phyloP scores from a whole-genome alignment of 2,797 vertebrate species.

The Sibirionetta formosa region DNA sequence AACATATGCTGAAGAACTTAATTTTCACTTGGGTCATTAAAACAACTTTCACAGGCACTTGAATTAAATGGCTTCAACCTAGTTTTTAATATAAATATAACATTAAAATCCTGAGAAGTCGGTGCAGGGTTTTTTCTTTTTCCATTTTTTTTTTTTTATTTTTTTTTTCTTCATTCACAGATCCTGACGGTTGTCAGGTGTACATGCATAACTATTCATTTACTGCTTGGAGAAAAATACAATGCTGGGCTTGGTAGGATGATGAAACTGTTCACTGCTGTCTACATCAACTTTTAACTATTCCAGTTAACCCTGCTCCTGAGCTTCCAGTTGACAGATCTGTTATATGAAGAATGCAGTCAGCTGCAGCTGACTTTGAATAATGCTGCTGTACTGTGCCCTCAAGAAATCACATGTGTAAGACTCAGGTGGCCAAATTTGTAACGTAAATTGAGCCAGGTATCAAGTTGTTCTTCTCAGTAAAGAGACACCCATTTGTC shows the following conservation, averaged over 20 bases:
- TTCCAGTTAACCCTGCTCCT: not conserved
- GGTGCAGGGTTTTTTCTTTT: not conserved
- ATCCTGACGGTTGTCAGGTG: not conserved
- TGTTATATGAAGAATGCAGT: slow-evolving; percentile 22
- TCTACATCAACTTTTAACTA: not conserved
- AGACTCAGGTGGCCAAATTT: slow-evolving; percentile 1
- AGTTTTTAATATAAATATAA: not conserved
- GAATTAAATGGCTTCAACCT: not conserved
- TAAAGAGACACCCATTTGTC: not conserved
- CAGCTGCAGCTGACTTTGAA: slow-evolving; percentile 20
- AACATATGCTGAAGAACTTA: not conserved
- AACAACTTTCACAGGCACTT: not conserved
- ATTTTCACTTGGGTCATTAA: not conserved
- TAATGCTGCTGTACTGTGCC: not conserved
- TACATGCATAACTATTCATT: not conserved
- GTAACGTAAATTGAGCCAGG: slow-evolving; percentile 17
- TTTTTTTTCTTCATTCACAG: not conserved
- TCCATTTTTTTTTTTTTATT: not conserved
- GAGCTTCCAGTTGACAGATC: slow-evolving; percentile 35
- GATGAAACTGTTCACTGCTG: not conserved
- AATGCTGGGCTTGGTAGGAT: not conserved
- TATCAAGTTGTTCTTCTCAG: slow-evolving; percentile 12
- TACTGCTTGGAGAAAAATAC: not conserved
- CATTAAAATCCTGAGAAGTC: not conserved
- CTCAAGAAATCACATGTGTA: slow-evolving; percentile 29